Base-by-base conservation (phyloP, 2,797 vertebrate species). In the Scleropages formosus region DNA sequence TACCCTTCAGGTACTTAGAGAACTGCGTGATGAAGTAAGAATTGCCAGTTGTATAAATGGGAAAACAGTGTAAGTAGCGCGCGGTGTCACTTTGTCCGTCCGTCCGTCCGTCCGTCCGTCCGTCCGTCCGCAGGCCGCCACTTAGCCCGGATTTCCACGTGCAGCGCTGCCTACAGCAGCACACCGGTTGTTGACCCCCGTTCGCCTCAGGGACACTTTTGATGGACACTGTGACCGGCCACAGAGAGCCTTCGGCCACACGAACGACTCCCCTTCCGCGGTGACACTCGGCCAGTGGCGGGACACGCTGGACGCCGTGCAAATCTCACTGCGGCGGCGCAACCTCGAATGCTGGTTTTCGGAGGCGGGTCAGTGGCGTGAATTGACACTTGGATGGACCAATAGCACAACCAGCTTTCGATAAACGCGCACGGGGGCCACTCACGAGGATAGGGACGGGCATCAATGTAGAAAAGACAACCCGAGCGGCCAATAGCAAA, bases 401-500 rank as follows among this genome's bases (percentile, higher is more conserved):
- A 85, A 82, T 83, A 51, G 61, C n/a, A 80, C 75, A 44, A 49
- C 2, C 77, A 62, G 27, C 77, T 59, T 26, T 22, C 62, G 73
- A 77, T 49, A 56, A 67, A 80, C 63, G 15, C 65, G 7, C 51
- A 59, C 59, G 81, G 63, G 73, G 49, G 60, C 67, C 46, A 79
- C 46, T 71, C 16, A 15, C 72, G 79, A 84, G 71, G 85, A 85
- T 53, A 27, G 31, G 26, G 58, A 73, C 78, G 80, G 75, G 80
- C 83, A 84, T 88, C 85, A 68, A 83, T 76, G 69, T 47, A 60
- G 24, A 77, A 69, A 59, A 24, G 27, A 9, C 66, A 74, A 59
- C 66, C 62, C 13, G 39, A 65, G 66, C 39, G 72, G 82, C 87
- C 88, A 91, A 91, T 89, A 72, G 78, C 24, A 65, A 75, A 16